phyloP scores from a whole-genome alignment of 2,888 invertebrate genomes.

The Ganaspis brasiliensis region DNA sequence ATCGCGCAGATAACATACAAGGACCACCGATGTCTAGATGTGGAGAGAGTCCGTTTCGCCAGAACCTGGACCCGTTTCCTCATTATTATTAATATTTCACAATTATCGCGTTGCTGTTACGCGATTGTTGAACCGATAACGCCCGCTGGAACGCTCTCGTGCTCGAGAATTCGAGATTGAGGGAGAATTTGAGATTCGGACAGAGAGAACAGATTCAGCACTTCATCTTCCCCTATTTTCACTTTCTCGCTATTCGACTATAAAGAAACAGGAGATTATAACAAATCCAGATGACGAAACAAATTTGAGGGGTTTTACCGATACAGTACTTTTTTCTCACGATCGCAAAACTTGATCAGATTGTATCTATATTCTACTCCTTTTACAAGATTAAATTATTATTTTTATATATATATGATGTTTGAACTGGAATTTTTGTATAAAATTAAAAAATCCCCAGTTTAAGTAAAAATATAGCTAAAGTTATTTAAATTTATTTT shows the following conservation, averaged over 20 bases:
- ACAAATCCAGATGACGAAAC: background rate
- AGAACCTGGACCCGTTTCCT: conserved; percentile 67
- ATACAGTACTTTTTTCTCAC: background rate
- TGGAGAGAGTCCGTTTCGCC: conserved; percentile 62
- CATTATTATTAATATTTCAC: conserved; percentile 75
- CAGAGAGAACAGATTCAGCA: background rate
- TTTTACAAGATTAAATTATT: background rate
- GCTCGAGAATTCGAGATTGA: conserved; percentile 48
- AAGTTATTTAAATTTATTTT: too few relatives aligned
- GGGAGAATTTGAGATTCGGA: conserved; percentile 46
- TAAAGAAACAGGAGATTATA: background rate
- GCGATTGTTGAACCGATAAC: conserved; percentile 67
- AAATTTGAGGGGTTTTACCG: background rate
- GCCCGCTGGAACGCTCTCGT: conserved; percentile 60
- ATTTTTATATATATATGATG: background rate
- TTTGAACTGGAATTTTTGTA: too few relatives aligned
- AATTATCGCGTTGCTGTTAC: conserved; percentile 70
- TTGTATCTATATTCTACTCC: background rate
- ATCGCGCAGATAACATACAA: conserved; percentile 59
- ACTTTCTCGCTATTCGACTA: background rate
- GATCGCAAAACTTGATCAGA: background rate
- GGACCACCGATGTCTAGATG: conserved; percentile 62
- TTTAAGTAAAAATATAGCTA: too few relatives aligned
- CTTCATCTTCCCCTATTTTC: background rate
- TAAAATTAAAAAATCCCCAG: too few relatives aligned